Percentiles rank a stretch among this genome's conserved stretches.
phyloP scores from a whole-genome alignment of 2,113 vertebrate species.

The Tupaia tana region DNA sequence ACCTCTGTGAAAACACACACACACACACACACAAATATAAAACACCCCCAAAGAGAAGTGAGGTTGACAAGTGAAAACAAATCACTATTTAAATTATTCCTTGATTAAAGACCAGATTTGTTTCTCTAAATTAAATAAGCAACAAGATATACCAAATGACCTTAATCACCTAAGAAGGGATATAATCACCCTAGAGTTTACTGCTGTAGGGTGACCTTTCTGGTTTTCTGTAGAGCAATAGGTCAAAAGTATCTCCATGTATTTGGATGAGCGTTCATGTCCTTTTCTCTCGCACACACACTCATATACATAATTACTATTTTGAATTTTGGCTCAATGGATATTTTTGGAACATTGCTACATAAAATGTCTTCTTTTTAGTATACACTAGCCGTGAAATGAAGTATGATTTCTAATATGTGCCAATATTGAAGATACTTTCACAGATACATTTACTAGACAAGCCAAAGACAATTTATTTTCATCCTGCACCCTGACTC shows the following conservation, averaged over 20 bases:
- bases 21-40: neutral
- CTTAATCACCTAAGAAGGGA: constrained; percentile 44
- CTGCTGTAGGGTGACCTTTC: neutral
- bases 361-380: constrained; percentile 6
- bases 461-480: neutral
- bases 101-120: constrained; percentile 64
- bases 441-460: neutral
- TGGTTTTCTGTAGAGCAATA: neutral
- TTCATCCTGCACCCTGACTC: neutral
- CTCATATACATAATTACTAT: neutral
- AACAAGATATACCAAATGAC: constrained; percentile 42
- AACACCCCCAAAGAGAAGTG: constrained; percentile 3
- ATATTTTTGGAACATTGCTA: constrained; percentile 14
- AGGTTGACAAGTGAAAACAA: constrained; percentile 57
- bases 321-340: neutral
- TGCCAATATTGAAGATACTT: neutral
- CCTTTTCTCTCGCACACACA: neutral
- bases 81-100: constrained; percentile 56
- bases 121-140: constrained; percentile 61
- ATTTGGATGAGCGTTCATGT: neutral
- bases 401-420: neutral
- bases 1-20: neutral
- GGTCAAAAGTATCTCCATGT: neutral
- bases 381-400: neutral
- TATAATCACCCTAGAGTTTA: constrained; percentile 14